Conservation (phyloP, 2,888 invertebrate species). For the Ophion ventricosus region DNA sequence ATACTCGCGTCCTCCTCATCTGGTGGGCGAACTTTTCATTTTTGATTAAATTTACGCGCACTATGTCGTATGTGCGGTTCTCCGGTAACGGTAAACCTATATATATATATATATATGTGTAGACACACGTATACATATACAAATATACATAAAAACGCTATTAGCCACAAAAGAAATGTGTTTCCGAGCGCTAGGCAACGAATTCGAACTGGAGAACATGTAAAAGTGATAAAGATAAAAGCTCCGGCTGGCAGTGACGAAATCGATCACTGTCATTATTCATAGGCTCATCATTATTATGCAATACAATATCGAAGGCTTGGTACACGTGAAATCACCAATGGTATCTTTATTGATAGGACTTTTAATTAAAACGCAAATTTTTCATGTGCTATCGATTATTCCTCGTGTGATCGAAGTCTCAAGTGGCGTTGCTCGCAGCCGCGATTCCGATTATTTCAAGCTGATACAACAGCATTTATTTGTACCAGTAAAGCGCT, state of each 20-base stretch:
- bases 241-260: background rate
- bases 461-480: no score
- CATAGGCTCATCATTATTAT: background rate
- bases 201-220: background rate
- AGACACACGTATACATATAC: background rate
- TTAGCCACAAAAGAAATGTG: no score
- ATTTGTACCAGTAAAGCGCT: no score
- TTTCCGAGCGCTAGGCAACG: background rate
- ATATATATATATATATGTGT: background rate
- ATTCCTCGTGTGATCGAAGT: no score
- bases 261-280: background rate
- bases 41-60: slow-evolving; percentile 48
- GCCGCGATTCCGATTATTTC: no score
- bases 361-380: no score
- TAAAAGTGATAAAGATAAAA: no score
- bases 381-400: no score
- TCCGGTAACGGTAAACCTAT: slow-evolving; percentile 8
- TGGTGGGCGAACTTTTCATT: slow-evolving; percentile 46
- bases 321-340: no score
- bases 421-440: no score
- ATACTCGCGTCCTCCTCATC: slow-evolving; percentile 25
- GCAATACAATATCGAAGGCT: background rate
- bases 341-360: no score
- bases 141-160: background rate
- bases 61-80: background rate